Evolutionary conservation across 2,797 vertebrate species (phyloP).

Genomic region (Sparus aurata): DNA sequence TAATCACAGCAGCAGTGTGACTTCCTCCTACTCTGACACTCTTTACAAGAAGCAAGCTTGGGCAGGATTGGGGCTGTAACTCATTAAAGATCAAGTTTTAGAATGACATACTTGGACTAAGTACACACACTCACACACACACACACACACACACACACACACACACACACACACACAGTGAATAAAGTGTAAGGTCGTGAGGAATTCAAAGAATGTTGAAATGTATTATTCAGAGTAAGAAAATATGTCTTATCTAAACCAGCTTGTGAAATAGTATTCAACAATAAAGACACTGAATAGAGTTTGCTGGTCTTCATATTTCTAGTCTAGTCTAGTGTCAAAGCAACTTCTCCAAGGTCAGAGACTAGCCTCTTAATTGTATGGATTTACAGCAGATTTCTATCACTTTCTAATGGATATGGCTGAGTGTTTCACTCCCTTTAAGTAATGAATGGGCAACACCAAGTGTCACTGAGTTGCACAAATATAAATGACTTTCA

Average conservation of each 20-base stretch:
- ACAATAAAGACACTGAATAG: not conserved
- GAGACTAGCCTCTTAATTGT: conserved; percentile 28
- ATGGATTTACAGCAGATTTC: conserved; percentile 49
- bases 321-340: not conserved
- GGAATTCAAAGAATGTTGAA: not conserved
- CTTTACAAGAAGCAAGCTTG: not conserved
- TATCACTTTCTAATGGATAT: conserved; percentile 46
- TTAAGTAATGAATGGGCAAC: conserved; percentile 50
- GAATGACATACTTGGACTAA: not conserved
- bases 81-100: conserved; percentile 32
- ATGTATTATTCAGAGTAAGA: not conserved
- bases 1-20: not conserved
- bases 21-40: not conserved
- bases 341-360: conserved; percentile 22
- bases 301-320: not conserved
- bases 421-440: conserved; percentile 24
- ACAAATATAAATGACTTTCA: conserved; percentile 42
- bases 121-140: not conserved
- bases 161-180: not conserved
- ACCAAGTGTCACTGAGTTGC: conserved; percentile 25
- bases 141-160: no score
- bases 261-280: not conserved
- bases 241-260: not conserved
- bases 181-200: not conserved
- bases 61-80: not conserved